Base-by-base conservation (phyloP, 2,113 vertebrate species). In the Etia nguti region DNA sequence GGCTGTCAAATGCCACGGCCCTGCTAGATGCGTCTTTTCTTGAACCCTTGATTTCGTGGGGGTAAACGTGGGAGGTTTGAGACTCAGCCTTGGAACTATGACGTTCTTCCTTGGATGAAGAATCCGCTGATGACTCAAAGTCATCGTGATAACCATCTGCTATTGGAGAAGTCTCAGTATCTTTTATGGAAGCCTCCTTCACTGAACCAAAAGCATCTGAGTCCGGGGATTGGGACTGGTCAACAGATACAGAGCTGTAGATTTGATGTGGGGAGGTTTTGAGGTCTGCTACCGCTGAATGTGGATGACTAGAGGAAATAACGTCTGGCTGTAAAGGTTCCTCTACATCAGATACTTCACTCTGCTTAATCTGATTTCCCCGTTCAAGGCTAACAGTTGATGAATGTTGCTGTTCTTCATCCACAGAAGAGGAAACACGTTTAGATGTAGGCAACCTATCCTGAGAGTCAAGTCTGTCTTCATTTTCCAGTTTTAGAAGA, bases 101-200 rank as follows among this genome's bases (percentile, higher is more conserved):
- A 83, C 54, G 56, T 3, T 95, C 93, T 24, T 92, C 90, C 1
- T 50, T 92, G 20, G 94, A 87, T 12, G 96, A 96, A 1, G 94
- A 91, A 60, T 92, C 86, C 20, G 93, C 92, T 2, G 95, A 95
- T 3, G 92, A 94, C 57, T 98, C 96, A 90, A 97, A 97, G 83
- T 97, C 96, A 93, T 97, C 96, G 29, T 94, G 93, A 91, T 96
- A 96, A 13, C 8, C 11, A 26, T 96, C 95, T 79, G 73, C 88
- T 52, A 81, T 46, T 18, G 84, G 46, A 87, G 89, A 90, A 0
- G 24, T 59, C 20, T 95, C 83, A 0, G 70, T 68, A 50, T 90
- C 93, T 57, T 95, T 95, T 41, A 86, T 9, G 54, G 92, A 90
- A 41, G 85, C 13, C 48, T 94, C 92, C 77, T 95, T 96, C 88